Conservation (phyloP, 2,113 vertebrate species). For the Macrotus californicus region DNA sequence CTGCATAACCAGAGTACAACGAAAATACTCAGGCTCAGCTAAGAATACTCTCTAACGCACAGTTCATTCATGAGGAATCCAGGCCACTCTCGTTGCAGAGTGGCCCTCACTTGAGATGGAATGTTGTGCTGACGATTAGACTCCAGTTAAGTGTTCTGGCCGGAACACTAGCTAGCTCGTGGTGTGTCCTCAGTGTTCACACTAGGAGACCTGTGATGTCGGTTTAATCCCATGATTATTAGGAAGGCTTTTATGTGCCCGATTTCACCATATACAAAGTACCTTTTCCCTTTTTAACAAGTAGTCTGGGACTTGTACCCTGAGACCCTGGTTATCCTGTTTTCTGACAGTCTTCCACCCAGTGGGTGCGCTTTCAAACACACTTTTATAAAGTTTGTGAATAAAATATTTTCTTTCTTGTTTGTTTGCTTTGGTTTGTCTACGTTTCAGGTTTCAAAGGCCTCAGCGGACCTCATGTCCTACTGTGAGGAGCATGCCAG, state of each 20-base stretch:
- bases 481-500: conserved; percentile 92
- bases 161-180: neutral
- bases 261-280: neutral
- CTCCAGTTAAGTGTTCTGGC: neutral
- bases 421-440: neutral
- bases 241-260: neutral
- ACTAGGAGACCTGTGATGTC: neutral
- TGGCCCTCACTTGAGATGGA: neutral
- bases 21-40: neutral
- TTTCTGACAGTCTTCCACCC: neutral
- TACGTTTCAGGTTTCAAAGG: conserved; percentile 90
- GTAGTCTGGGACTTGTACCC: too few relatives aligned
- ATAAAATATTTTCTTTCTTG: neutral
- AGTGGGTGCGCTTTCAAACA: neutral
- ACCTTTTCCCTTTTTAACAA: neutral
- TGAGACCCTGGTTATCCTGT: neutral
- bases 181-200: neutral
- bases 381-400: neutral
- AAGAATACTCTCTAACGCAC: neutral
- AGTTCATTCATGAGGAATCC: neutral
- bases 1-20: too few relatives aligned
- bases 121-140: neutral
- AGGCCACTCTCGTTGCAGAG: neutral
- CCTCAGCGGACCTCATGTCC: conserved; percentile 92
- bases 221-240: neutral